Conservation (phyloP, 2,888 invertebrate species). For the Luffia ferchaultella region DNA sequence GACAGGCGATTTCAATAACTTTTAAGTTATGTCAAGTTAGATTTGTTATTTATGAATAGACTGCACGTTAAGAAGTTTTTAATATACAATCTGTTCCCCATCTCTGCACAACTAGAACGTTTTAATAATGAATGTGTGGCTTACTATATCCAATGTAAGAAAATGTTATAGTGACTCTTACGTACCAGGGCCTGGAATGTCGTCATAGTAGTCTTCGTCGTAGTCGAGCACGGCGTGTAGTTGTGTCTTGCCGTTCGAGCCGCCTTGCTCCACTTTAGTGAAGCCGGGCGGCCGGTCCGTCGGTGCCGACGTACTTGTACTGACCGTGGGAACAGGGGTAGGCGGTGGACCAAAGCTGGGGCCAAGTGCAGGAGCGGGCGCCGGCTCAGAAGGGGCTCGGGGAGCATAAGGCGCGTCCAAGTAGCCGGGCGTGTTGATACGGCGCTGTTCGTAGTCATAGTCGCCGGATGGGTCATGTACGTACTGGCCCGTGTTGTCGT, state of each 20-base stretch:
- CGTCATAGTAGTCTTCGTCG: constrained; percentile 69
- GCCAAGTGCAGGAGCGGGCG: constrained; percentile 34
- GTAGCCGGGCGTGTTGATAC: constrained; percentile 39
- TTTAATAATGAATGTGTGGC: neutral
- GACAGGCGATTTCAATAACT: too few relatives aligned
- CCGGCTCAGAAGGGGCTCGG: constrained; percentile 33
- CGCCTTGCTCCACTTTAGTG: constrained; percentile 68
- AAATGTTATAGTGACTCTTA: constrained; percentile 4
- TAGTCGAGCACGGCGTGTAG: constrained; percentile 79
- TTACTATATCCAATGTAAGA: neutral
- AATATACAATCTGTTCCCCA: too few relatives aligned
- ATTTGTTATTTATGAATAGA: neutral
- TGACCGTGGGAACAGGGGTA: constrained; percentile 25
- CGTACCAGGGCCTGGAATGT: constrained; percentile 61
- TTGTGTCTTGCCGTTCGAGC: constrained; percentile 68
- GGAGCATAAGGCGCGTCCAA: constrained; percentile 42
- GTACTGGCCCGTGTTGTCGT: constrained; percentile 49
- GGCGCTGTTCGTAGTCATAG: constrained; percentile 53
- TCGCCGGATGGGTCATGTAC: constrained; percentile 53
- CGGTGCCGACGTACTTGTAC: constrained; percentile 29
- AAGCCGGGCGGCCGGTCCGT: constrained; percentile 69
- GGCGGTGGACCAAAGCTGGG: constrained; percentile 35
- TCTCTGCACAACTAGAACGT: neutral
- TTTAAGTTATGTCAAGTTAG: too few relatives aligned
- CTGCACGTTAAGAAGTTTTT: neutral